Percentiles rank a stretch among this genome's conserved stretches.
phyloP scores from a whole-genome alignment of 2,113 vertebrate species.

The Myrmecobius fasciatus region DNA sequence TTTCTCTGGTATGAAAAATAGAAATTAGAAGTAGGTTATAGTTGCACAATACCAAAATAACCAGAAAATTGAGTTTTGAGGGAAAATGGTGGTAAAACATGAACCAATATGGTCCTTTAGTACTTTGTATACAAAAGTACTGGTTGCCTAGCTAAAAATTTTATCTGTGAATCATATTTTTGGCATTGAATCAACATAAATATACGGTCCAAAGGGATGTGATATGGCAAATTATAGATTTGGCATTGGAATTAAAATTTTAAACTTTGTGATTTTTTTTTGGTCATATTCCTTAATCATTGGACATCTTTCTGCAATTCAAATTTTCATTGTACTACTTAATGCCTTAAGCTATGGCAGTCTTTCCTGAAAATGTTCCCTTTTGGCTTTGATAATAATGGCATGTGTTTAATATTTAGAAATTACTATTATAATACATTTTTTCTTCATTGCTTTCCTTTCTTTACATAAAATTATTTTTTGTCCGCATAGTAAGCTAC shows the following conservation, averaged over 20 bases:
- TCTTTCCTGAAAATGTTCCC: background rate
- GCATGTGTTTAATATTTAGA: conserved; percentile 4
- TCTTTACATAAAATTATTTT: background rate
- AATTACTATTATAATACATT: conserved; percentile 1
- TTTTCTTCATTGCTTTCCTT: background rate
- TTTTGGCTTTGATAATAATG: background rate
- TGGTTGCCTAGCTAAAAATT: background rate
- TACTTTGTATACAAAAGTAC: background rate
- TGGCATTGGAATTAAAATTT: background rate
- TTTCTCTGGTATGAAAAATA: background rate
- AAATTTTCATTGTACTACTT: conserved; percentile 5
- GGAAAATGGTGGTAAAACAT: background rate
- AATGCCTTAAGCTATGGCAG: background rate
- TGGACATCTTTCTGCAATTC: background rate
- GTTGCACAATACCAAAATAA: background rate
- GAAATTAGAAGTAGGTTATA: background rate
- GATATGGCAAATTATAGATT: background rate
- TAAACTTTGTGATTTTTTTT: background rate
- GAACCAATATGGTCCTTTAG: background rate
- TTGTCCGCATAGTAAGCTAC: conserved; percentile 9
- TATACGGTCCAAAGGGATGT: background rate
- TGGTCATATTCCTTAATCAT: conserved; percentile 8
- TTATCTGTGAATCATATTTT: background rate
- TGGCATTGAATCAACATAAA: background rate
- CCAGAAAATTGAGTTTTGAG: background rate